Evolutionary conservation across 2,888 invertebrate genomes (phyloP).

Genomic region (Lathronympha strigana): DNA sequence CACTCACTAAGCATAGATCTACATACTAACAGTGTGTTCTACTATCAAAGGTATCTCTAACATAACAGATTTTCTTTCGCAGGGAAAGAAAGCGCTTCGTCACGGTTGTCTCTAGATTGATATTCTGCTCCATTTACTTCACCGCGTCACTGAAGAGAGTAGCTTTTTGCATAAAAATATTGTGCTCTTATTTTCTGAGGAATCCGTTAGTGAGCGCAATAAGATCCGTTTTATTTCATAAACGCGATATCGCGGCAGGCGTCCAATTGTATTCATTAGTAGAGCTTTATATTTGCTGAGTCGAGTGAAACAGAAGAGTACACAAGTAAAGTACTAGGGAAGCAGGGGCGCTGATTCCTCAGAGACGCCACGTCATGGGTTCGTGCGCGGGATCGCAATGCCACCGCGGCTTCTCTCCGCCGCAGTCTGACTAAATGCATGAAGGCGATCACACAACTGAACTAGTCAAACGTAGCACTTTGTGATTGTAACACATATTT

Average conservation of each 20-base stretch:
- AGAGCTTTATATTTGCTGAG: slow-evolving; percentile 46
- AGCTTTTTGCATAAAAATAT: slow-evolving; percentile 42
- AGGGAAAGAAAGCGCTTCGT: slow-evolving; percentile 61
- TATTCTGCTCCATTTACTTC: slow-evolving; percentile 53
- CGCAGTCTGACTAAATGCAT: slow-evolving; percentile 21
- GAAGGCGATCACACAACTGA: slow-evolving; percentile 12
- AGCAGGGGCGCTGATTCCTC: slow-evolving; percentile 59
- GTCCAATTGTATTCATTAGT: slow-evolving; percentile 38
- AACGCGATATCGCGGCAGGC: slow-evolving; percentile 26
- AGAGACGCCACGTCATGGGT: slow-evolving; percentile 59
- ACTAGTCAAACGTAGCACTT: neutral
- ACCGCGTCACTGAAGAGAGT: slow-evolving; percentile 46
- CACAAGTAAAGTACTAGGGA: slow-evolving; percentile 51
- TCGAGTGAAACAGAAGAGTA: slow-evolving; percentile 52
- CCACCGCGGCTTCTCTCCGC: slow-evolving; percentile 41
- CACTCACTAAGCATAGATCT: slow-evolving; percentile 75
- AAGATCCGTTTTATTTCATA: slow-evolving; percentile 29
- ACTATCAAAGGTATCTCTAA: slow-evolving; percentile 73
- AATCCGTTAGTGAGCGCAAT: slow-evolving; percentile 13
- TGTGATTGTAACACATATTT: neutral
- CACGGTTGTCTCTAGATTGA: slow-evolving; percentile 53
- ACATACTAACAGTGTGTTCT: slow-evolving; percentile 64
- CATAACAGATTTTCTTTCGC: slow-evolving; percentile 64
- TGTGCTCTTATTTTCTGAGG: slow-evolving; percentile 21
- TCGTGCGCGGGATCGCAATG: slow-evolving; percentile 62